Base-by-base conservation (phyloP, 30 jellyfish, hydroid and myxozoan species). In the Catostylus mosaicus region DNA sequence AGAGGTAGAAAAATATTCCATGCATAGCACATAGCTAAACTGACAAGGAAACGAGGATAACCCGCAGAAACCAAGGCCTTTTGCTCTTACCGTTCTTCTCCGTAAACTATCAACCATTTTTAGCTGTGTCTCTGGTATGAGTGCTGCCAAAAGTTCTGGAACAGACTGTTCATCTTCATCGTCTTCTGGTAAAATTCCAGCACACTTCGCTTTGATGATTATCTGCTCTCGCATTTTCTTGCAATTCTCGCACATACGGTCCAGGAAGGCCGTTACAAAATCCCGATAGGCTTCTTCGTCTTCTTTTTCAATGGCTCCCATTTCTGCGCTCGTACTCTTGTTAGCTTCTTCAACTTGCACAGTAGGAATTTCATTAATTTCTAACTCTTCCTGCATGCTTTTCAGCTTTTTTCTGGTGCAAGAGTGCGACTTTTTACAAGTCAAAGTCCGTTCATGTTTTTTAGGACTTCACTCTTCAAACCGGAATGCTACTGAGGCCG, bases 41-140 rank as follows among this genome's bases (percentile, higher is more conserved):
- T n/a, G n/a, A n/a, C n/a, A n/a, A n/a, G n/a, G n/a, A n/a, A n/a
- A n/a, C n/a, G n/a, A n/a, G n/a, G n/a, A n/a, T n/a, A n/a, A n/a
- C n/a, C n/a, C n/a, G n/a, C n/a, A n/a, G n/a, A n/a, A 43, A 16
- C 54, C 14, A 43, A 43, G 16, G 54, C 16, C 14, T 16, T 43
- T 0, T 9, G 16, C 8, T 43, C 87, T 70, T 69, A 90, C 97
- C 50, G 95, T 66, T 83, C 97, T 68, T 71, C 90, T 77, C 19
- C 83, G 69, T 6, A 90, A 30, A 45, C 67, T 90, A n/a, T 84
- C 60, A 46, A 90, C 30, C 14, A 89, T 22, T 24, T 65, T 50
- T 3, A 68, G 71, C 45, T 80, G 83, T 9, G 69, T 36, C n/a
- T 40, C 90, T 11, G 84, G 84, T 1, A 80, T 30, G 33, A 67